Evolutionary conservation across 2,797 vertebrate genomes (phyloP).

Genomic region (Luscinia megarhynchos): DNA sequence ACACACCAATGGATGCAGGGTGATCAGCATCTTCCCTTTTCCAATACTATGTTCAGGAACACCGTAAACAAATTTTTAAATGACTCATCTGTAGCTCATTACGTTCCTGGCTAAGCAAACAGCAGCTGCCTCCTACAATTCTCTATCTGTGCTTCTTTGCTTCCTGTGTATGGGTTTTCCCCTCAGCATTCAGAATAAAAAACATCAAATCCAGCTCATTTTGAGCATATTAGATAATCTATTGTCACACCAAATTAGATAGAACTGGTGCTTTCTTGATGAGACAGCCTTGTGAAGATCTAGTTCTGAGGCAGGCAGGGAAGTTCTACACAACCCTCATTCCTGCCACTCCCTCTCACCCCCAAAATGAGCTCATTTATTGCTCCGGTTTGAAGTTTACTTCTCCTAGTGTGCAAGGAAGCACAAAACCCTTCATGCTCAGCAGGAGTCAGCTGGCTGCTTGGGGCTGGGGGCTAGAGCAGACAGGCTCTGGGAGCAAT

Average conservation of each 20-base stretch:
- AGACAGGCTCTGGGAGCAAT: background rate
- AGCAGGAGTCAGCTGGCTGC: background rate
- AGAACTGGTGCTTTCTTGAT: background rate
- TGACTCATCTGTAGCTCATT: background rate
- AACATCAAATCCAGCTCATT: background rate
- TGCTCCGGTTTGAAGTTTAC: background rate
- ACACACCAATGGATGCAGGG: background rate
- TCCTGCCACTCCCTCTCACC: background rate
- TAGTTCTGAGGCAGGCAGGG: background rate
- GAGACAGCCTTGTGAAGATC: background rate
- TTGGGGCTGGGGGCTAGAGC: background rate
- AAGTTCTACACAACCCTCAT: background rate
- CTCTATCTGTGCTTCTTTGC: background rate
- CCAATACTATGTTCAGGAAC: rapidly evolving
- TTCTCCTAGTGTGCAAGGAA: rapidly evolving
- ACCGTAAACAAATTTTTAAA: background rate
- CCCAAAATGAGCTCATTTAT: background rate
- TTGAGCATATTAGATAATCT: background rate
- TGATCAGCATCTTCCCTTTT: background rate
- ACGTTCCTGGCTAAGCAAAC: background rate
- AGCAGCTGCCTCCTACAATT: background rate
- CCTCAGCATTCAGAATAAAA: background rate
- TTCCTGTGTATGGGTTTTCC: background rate
- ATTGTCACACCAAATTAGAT: background rate
- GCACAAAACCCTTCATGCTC: background rate